Evolutionary conservation across 2,113 vertebrate genomes (phyloP).

Genomic region (Psittacula cyanocephala): DNA sequence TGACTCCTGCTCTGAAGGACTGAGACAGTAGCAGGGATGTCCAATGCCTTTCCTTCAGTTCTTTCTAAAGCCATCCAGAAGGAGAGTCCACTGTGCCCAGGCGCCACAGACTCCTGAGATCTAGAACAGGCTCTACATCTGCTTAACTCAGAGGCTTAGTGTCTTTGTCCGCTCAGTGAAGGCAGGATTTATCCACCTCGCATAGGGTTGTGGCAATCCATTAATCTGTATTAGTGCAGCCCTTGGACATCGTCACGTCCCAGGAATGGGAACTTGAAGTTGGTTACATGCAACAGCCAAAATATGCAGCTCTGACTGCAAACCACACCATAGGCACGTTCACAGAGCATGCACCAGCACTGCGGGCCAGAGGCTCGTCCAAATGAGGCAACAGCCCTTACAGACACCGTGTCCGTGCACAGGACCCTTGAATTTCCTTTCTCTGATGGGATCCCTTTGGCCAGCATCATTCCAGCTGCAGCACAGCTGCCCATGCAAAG

Average conservation of each 20-base stretch:
- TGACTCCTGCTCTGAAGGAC: not conserved
- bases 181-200: not conserved
- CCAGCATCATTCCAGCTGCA: not conserved
- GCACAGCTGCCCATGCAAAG: not conserved
- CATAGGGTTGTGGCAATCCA: not conserved
- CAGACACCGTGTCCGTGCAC: not conserved
- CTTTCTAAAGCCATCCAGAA: not conserved
- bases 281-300: not conserved
- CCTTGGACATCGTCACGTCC: not conserved
- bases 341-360: not conserved
- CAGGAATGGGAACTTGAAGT: not conserved
- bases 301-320: not conserved
- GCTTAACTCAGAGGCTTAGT: not conserved
- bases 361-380: not conserved
- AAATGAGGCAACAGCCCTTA: not conserved
- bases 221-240: not conserved
- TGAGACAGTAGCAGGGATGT: not conserved
- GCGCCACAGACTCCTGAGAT: not conserved
- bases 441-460: not conserved
- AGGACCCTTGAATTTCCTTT: not conserved
- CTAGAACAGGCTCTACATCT: not conserved
- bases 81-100: accelerated
- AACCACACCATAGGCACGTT: not conserved
- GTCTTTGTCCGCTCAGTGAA: not conserved
- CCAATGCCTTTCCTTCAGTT: not conserved